Conservation (phyloP, 2,888 invertebrate species). For the Orthosia cruda region DNA sequence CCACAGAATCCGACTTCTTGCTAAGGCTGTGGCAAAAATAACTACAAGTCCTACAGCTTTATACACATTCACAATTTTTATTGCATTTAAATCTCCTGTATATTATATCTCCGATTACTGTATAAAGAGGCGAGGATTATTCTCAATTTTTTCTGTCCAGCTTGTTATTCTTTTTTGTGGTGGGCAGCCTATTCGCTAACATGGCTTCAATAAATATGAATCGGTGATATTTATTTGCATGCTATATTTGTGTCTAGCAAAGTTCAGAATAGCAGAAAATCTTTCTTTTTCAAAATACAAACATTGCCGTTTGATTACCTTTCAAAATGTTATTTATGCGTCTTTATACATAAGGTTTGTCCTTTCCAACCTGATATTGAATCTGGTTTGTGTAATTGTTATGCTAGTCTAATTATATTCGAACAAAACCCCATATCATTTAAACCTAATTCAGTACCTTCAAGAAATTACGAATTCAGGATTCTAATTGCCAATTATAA, state of each 20-base stretch:
- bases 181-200: neutral
- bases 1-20: conserved; percentile 71
- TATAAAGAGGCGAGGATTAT: conserved; percentile 40
- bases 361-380: neutral
- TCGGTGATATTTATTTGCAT: neutral
- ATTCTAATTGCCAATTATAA: conserved; percentile 9
- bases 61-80: conserved; percentile 61
- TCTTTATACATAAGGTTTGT: neutral
- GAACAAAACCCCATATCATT: neutral
- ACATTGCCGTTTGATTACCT: neutral
- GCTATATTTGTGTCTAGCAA: neutral
- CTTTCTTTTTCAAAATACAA: neutral
- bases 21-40: conserved; percentile 70
- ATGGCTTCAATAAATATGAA: conserved; percentile 30
- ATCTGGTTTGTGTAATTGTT: neutral
- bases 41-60: conserved; percentile 60
- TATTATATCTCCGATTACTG: conserved; percentile 44
- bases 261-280: neutral
- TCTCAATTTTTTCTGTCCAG: conserved; percentile 47
- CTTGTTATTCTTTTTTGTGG: conserved; percentile 21
- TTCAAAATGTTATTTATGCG: neutral
- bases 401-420: neutral
- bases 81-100: conserved; percentile 56
- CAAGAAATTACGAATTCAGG: neutral
- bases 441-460: neutral